phyloP scores from a whole-genome alignment of 2,797 vertebrate species.

The Simalia tracyae region DNA sequence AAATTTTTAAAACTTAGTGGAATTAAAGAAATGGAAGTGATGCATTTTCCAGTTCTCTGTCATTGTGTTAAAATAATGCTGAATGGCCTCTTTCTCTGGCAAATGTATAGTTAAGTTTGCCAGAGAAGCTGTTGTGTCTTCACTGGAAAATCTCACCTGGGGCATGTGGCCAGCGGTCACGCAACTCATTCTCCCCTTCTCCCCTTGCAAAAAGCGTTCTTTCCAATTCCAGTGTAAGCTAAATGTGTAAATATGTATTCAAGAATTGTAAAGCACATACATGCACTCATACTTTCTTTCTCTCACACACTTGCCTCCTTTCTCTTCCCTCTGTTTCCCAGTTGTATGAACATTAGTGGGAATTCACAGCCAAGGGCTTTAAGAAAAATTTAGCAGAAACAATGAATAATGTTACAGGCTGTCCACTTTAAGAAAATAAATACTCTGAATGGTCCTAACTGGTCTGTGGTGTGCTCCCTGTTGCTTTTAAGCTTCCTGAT shows the following conservation, averaged over 20 bases:
- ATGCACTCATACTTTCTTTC: background rate
- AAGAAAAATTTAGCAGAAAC: slow-evolving; percentile 72
- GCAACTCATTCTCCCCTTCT: slow-evolving; percentile 39
- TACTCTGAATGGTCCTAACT: slow-evolving; percentile 62
- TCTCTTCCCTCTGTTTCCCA: slow-evolving; percentile 58
- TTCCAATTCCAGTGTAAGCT: slow-evolving; percentile 64
- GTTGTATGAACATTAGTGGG: slow-evolving; percentile 60
- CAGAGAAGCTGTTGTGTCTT: slow-evolving; percentile 64
- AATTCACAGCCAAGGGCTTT: slow-evolving; percentile 88
- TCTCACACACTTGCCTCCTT: slow-evolving; percentile 33
- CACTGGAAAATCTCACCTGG: slow-evolving; percentile 56
- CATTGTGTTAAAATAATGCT: slow-evolving; percentile 57
- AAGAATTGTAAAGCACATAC: slow-evolving; percentile 71
- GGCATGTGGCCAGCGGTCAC: slow-evolving; percentile 49
- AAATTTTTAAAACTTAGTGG: slow-evolving; percentile 66
- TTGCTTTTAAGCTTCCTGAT: background rate
- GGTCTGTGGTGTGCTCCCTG: slow-evolving; percentile 61
- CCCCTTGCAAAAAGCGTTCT: background rate
- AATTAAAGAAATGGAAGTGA: slow-evolving; percentile 59
- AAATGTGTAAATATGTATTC: slow-evolving; percentile 69
- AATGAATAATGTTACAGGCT: slow-evolving; percentile 70
- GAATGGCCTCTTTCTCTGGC: slow-evolving; percentile 58
- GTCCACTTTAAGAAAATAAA: slow-evolving; percentile 86
- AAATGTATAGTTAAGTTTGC: slow-evolving; percentile 56
- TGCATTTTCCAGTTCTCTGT: slow-evolving; percentile 51